Evolutionary conservation across 1,140 invertebrate genomes (phyloP), one percentile per base, ranked within the genome.

Genomic region (Lithobius niger): DNA sequence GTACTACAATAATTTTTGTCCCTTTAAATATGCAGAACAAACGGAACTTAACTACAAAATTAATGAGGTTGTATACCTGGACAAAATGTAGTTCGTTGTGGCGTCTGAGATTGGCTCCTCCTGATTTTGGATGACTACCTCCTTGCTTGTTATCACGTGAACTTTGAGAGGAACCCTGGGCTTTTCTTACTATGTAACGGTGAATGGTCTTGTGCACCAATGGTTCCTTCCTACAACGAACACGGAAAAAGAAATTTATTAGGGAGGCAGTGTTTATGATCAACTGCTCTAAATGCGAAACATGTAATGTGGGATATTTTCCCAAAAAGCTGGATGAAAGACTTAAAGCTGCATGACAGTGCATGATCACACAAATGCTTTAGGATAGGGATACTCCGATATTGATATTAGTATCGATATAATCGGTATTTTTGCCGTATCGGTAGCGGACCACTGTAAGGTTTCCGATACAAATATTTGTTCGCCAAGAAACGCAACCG

Each of bases 161-260:
- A 28, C 73, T 76, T 69, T 94, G 88, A 0, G 81, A 75, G 49
- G 84, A 82, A 0, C 88, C 89, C 67, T 91, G 84, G 43, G 88
- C 87, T 0, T 85, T 79, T 49, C 88, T 68, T 1, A 89, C 84
- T 3, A 86, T 86, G 65, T 94, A 94, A 47, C 81, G 82, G 69
- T 92, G 88, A 63, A 87, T 82, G 1, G 88, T 90, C 70, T 92
- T 92, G 65, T 92, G 88, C 1, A 77, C 67, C n/a, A 84, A 61
- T 1, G 77, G 67, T 59, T 78, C 69, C 3, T 69, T 69, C 47
- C 77, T 79, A 57, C 49, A 27, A 61, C 27, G 44, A 49, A 43
- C 13, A 27, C 22, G 15, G 60, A 56, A 60, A 42, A 48, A 28
- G n/a, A 44, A 19, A 48, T 44, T 53, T 26, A 28, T 57, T 50